phyloP scores from a whole-genome alignment of 2,888 invertebrate species.

The Philonicus albiceps region DNA sequence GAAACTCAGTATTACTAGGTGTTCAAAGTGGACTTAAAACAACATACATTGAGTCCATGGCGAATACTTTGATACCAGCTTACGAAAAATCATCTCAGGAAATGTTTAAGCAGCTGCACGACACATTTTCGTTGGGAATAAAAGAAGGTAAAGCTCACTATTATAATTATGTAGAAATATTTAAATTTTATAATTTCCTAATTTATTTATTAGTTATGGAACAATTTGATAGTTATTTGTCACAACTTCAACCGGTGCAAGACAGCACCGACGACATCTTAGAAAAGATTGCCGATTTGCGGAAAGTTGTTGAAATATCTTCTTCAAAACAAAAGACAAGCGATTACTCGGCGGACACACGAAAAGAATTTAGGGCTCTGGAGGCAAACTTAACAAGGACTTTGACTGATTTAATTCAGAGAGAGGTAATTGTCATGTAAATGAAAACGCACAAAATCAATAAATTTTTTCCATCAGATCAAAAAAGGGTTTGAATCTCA shows the following conservation, averaged over 20 bases:
- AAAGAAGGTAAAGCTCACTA: slow-evolving; percentile 82
- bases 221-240: slow-evolving; percentile 64
- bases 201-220: slow-evolving; percentile 62
- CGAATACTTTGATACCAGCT: slow-evolving; percentile 79
- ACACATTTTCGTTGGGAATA: slow-evolving; percentile 86
- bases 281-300: slow-evolving; percentile 57
- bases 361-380: slow-evolving; percentile 59
- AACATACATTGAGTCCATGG: slow-evolving; percentile 80
- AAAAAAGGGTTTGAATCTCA: slow-evolving; percentile 68
- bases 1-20: slow-evolving; percentile 72
- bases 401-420: slow-evolving; percentile 59
- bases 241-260: slow-evolving; percentile 62
- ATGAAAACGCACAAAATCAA: background rate
- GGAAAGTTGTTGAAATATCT: slow-evolving; percentile 57
- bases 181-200: background rate
- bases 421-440: slow-evolving; percentile 54
- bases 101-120: slow-evolving; percentile 90
- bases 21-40: slow-evolving; percentile 78
- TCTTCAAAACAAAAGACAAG: slow-evolving; percentile 57
- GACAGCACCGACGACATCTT: slow-evolving; percentile 59
- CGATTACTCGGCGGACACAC: slow-evolving; percentile 59
- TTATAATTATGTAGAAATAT: slow-evolving; percentile 11
- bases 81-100: slow-evolving; percentile 87
- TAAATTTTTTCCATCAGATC: slow-evolving; percentile 52
- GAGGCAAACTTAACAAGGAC: slow-evolving; percentile 58